phyloP scores from a whole-genome alignment of 2,888 invertebrate genomes.

The Rhyacophila evoluta region DNA sequence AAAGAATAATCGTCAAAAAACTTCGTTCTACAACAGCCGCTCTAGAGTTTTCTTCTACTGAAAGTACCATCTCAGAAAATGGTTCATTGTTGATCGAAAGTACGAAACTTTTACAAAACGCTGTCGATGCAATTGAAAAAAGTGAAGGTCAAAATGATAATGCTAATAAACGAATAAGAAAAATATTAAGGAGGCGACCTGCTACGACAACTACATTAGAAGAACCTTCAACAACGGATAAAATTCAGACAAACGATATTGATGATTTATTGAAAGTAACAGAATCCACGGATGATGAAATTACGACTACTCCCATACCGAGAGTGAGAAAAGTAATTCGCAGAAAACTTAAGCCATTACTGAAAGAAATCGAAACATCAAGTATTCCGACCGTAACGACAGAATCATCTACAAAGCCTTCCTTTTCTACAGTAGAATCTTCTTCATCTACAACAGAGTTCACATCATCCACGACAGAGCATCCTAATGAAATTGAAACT shows the following conservation, averaged over 20 bases:
- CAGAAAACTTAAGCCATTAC: constrained; percentile 46
- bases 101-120: constrained; percentile 29
- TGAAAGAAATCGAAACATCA: constrained; percentile 45
- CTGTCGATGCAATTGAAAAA: constrained; percentile 23
- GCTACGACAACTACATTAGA: constrained; percentile 55
- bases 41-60: constrained; percentile 56
- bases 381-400: constrained; percentile 10
- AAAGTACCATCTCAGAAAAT: constrained; percentile 56
- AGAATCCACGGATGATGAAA: constrained; percentile 4
- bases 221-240: constrained; percentile 55
- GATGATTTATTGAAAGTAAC: constrained; percentile 51
- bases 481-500: neutral
- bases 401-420: neutral
- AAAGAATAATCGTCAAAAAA: constrained; percentile 61
- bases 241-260: constrained; percentile 57
- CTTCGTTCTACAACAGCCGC: constrained; percentile 57
- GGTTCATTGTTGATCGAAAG: constrained; percentile 7
- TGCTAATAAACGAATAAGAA: constrained; percentile 39
- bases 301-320: constrained; percentile 39
- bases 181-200: constrained; percentile 50
- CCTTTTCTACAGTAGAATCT: no score
- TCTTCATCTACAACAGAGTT: no score
- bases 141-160: constrained; percentile 35
- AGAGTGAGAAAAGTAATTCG: constrained; percentile 50
- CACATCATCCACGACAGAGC: neutral